These are phyloP conservation scores for Strigamia crassipes DNA, from an alignment of 2,888 invertebrate species.

Conservation along the genomic window DNA sequence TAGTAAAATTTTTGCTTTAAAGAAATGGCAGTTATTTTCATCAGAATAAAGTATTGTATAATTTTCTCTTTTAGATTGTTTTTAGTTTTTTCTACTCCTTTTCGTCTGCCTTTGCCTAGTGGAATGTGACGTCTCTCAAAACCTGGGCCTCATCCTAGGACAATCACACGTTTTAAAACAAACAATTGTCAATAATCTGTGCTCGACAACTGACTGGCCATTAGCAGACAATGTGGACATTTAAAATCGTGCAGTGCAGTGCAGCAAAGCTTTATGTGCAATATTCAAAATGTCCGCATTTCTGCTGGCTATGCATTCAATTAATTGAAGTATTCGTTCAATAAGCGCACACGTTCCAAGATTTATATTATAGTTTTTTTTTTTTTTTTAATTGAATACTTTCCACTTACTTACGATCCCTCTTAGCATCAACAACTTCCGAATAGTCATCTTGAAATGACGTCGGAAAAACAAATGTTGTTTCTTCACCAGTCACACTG, in stretches of 20 bases:
- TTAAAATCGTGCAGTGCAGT: background rate
- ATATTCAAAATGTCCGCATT: no score
- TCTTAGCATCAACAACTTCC: conserved; percentile 46
- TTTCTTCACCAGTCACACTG: conserved; percentile 44
- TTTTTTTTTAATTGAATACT: background rate
- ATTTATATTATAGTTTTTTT: background rate
- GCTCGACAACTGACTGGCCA: background rate
- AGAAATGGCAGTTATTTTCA: conserved; percentile 15
- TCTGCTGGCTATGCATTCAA: background rate
- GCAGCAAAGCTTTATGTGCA: background rate
- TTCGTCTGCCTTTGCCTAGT: conserved; percentile 4
- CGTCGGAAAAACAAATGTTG: conserved; percentile 47
- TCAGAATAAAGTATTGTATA: background rate
- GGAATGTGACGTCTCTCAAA: conserved; percentile 21
- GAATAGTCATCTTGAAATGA: conserved; percentile 47
- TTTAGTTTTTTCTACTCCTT: background rate
- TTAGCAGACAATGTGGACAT: background rate
- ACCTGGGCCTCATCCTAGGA: conserved; percentile 26
- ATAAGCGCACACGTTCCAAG: background rate
- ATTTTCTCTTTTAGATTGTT: background rate
- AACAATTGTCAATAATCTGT: background rate
- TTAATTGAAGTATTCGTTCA: background rate
- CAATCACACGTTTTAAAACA: background rate
- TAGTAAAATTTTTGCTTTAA: conserved; percentile 31
- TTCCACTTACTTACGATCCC: conserved; percentile 39